Evolutionary conservation across 2,888 invertebrate genomes (phyloP).

Genomic region (Adineta ricciae): DNA sequence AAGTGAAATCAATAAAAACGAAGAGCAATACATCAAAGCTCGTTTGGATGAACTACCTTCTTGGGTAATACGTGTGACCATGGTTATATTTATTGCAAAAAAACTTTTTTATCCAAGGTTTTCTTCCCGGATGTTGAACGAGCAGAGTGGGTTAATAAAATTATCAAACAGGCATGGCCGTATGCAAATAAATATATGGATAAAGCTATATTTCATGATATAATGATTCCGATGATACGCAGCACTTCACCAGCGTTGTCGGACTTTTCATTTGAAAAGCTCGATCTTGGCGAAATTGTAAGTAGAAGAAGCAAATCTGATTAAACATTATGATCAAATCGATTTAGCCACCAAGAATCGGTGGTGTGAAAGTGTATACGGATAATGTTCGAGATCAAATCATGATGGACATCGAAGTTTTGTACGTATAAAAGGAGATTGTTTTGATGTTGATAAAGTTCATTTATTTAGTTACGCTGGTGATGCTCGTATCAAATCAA

Average conservation of each 20-base stretch:
- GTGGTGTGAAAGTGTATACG: slow-evolving; percentile 31
- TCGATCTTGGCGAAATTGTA: slow-evolving; percentile 34
- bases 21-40: slow-evolving; percentile 29
- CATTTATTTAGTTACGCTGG: slow-evolving; percentile 31
- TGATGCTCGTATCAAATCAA: slow-evolving; percentile 29
- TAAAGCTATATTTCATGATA: slow-evolving; percentile 10
- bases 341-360: slow-evolving; percentile 32
- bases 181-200: slow-evolving; percentile 22
- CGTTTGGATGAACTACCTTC: slow-evolving; percentile 31
- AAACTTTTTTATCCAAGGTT: neutral
- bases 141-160: slow-evolving; percentile 32
- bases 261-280: slow-evolving; percentile 24
- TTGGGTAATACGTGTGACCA: slow-evolving; percentile 17
- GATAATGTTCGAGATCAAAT: slow-evolving; percentile 33
- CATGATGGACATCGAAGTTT: slow-evolving; percentile 32
- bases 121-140: slow-evolving; percentile 33
- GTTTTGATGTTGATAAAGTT: neutral
- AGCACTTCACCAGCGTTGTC: slow-evolving; percentile 10
- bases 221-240: slow-evolving; percentile 25
- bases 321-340: neutral
- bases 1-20: slow-evolving; percentile 15
- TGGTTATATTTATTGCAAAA: neutral
- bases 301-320: neutral
- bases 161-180: slow-evolving; percentile 32
- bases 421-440: slow-evolving; percentile 21